Base-by-base conservation (phyloP, 2,888 invertebrate genomes). In the Mythimna impura region DNA sequence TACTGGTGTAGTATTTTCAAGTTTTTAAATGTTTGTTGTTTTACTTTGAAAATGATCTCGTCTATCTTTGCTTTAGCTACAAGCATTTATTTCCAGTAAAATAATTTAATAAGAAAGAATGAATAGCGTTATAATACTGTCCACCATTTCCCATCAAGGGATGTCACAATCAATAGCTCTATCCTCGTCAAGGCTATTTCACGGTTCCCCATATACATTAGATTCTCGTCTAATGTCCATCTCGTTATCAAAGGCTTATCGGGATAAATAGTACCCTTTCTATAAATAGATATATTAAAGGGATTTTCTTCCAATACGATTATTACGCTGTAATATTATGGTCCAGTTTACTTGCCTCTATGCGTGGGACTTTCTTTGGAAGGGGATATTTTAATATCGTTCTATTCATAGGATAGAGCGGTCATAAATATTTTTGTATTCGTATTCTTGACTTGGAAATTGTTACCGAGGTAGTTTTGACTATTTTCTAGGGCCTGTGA, bases 291-390 rank as follows among this genome's bases (percentile, higher is more conserved):
- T n/a, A 52, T 34, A 22, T 62, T 70, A 20, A 36, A 8, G 22
- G 20, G 52, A 60, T 30, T 70, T 36, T 30, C 30, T 54, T 47
- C 25, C 17, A 22, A 47, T 20, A 47, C 22, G 60, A 64, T 76
- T 71, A 78, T 61, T 70, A 43, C 25, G 8, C 50, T 12, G n/a
- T 50, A 22, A 61, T 65, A 61, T 71, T 54, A 57, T n/a, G 30
- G 25, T 57, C 40, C 10, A 43, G 10, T 62, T 52, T 43, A 14
- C 40, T 50, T 20, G 25, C 17, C 14, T 5, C 20, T 65, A 43
- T 10, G 25, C 14, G 72, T 62, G 8, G 17, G 62, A 54, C 12
- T 22, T 55, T 22, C 30, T 62, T 61, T 50, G 17, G 20, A 30
- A 40, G 12, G 5, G 36, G 25, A 36, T 63, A 25, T 12, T 57